Evolutionary conservation across 2,888 invertebrate genomes (phyloP).

Genomic region (Brachyptera putata): DNA sequence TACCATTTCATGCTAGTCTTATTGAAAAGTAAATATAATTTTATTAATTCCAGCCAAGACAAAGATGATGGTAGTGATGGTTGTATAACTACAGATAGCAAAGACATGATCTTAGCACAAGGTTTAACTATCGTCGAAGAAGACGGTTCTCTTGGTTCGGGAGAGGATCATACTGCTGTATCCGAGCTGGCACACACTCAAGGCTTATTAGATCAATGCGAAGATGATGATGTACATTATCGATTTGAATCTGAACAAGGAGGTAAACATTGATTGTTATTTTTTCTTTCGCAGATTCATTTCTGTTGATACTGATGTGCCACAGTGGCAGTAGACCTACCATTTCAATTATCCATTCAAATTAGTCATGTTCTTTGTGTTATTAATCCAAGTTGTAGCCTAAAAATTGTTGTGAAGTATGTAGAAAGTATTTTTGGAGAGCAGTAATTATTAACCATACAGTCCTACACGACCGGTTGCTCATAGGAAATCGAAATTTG

Average conservation of each 20-base stretch:
- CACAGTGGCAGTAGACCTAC: no score
- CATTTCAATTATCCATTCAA: no score
- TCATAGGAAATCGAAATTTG: no score
- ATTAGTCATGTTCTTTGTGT: no score
- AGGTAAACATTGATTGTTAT: constrained; percentile 42
- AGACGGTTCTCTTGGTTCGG: constrained; percentile 46
- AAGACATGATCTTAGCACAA: constrained; percentile 42
- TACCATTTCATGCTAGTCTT: not conserved
- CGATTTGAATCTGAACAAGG: constrained; percentile 48
- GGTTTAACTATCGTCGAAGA: constrained; percentile 47
- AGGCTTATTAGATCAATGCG: constrained; percentile 52
- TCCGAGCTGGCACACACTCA: constrained; percentile 53
- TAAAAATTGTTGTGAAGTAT: no score
- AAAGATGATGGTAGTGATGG: constrained; percentile 34
- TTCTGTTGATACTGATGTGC: no score
- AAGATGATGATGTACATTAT: constrained; percentile 46
- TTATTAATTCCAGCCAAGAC: constrained; percentile 33
- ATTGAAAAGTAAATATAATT: not conserved
- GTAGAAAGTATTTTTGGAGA: no score
- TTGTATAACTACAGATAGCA: constrained; percentile 30
- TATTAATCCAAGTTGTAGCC: no score
- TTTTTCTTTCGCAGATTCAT: constrained; percentile 44
- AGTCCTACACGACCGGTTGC: no score
- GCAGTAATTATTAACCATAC: no score
- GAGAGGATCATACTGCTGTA: constrained; percentile 50